Percentiles rank a stretch among this genome's conserved stretches.
Evolutionary conservation across 1,140 invertebrate genomes (phyloP).

Genomic region (Dysdera silvatica): DNA sequence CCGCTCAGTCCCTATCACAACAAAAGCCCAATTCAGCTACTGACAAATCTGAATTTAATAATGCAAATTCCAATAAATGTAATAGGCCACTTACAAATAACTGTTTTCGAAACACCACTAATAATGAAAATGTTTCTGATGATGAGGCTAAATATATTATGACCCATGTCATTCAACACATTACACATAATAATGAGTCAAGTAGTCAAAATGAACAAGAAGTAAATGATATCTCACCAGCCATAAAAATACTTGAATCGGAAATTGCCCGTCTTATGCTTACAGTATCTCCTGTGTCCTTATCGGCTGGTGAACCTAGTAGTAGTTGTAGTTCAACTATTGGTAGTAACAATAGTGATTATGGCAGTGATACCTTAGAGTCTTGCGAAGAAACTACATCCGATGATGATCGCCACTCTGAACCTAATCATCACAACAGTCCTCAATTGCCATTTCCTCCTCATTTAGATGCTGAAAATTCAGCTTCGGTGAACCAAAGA

Average conservation of each 20-base stretch:
- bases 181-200: constrained; percentile 19
- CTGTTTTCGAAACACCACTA: too few relatives aligned
- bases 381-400: constrained; percentile 28
- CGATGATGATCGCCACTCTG: constrained; percentile 18
- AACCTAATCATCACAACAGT: constrained; percentile 8
- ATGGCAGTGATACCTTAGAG: constrained; percentile 35
- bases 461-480: constrained; percentile 1
- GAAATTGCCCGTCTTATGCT: constrained; percentile 34
- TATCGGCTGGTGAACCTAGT: constrained; percentile 22
- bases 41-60: too few relatives aligned
- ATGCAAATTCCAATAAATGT: too few relatives aligned
- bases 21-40: too few relatives aligned
- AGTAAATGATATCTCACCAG: constrained; percentile 21
- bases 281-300: constrained; percentile 30
- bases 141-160: constrained; percentile 34
- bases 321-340: constrained; percentile 31
- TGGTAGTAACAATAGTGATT: constrained; percentile 34
- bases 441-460: neutral
- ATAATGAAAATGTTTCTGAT: constrained; percentile 21
- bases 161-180: constrained; percentile 31
- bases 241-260: constrained; percentile 30
- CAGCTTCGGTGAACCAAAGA: too few relatives aligned
- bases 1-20: too few relatives aligned
- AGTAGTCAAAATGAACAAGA: constrained; percentile 1
- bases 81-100: too few relatives aligned